These are phyloP conservation scores for Sternarchorhynchus goeldii DNA, from an alignment of 2,797 vertebrate species.

Conservation along the genomic window DNA sequence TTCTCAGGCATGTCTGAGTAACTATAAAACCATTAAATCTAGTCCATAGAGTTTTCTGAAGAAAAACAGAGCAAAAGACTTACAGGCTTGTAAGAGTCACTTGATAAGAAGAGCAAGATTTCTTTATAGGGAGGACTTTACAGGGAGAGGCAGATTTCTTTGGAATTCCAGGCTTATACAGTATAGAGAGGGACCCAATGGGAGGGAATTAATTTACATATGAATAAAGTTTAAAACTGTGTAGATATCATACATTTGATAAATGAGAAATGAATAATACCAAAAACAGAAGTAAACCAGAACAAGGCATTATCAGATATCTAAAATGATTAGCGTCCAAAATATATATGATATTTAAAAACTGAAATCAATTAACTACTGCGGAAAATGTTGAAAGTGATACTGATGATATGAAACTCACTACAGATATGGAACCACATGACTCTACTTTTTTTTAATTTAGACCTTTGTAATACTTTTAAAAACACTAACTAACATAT, in stretches of 20 bases:
- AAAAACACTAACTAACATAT: constrained; percentile 9
- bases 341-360: no score
- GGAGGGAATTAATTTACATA: constrained; percentile 70
- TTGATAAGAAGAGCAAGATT: not conserved
- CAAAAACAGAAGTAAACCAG: not conserved
- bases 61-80: constrained; percentile 4
- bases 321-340: not conserved
- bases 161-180: constrained; percentile 28
- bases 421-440: not conserved
- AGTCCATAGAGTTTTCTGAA: not conserved
- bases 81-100: not conserved
- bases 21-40: not conserved
- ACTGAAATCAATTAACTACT: no score
- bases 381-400: no score
- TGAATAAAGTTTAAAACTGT: constrained; percentile 69
- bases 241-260: constrained; percentile 54
- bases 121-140: not conserved
- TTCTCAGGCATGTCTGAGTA: not conserved
- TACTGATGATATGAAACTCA: no score
- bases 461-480: constrained; percentile 4
- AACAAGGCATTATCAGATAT: not conserved
- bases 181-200: constrained; percentile 64
- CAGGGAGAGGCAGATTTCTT: not conserved
- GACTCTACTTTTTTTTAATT: not conserved
- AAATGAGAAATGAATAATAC: constrained; percentile 53